A percentile compares a stretch with the other conserved stretches of the same genome.
phyloP scores from a whole-genome alignment of 2,797 vertebrate genomes.

The Masticophis lateralis region DNA sequence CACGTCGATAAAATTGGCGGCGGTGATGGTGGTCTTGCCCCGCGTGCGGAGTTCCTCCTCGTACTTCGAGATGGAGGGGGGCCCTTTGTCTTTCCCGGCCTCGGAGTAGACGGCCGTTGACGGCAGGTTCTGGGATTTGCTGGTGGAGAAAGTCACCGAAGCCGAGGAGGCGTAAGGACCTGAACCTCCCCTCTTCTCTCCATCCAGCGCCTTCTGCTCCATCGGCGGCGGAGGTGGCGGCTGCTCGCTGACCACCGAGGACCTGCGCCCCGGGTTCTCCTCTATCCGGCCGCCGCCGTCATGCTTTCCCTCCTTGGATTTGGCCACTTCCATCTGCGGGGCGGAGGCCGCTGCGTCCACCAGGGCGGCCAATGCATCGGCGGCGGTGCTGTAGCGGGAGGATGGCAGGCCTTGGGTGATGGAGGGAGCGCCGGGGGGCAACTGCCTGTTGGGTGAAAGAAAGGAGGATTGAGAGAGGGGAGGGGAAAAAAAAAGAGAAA shows the following conservation, averaged over 20 bases:
- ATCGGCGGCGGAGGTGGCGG: constrained; percentile 69
- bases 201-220: constrained; percentile 81
- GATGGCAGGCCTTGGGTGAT: constrained; percentile 80
- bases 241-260: constrained; percentile 74
- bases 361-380: constrained; percentile 91
- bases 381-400: constrained; percentile 91
- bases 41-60: constrained; percentile 95
- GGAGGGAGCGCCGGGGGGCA: constrained; percentile 77
- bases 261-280: constrained; percentile 78
- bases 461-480: not conserved
- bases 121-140: constrained; percentile 80
- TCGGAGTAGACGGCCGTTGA: constrained; percentile 80
- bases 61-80: constrained; percentile 92
- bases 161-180: constrained; percentile 78
- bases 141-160: constrained; percentile 73
- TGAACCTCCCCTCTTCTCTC: constrained; percentile 84
- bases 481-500: not conserved
- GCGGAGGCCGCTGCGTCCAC: constrained; percentile 93
- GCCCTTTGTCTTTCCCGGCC: constrained; percentile 86
- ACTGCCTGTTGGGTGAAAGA: constrained; percentile 73
- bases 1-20: constrained; percentile 98
- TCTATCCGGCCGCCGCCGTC: constrained; percentile 81
- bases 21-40: constrained; percentile 97
- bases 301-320: constrained; percentile 89
- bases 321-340: constrained; percentile 92